These are phyloP conservation scores for Cynopterus brachyotis DNA, from an alignment of 2,113 vertebrate genomes.

Conservation along the genomic window DNA sequence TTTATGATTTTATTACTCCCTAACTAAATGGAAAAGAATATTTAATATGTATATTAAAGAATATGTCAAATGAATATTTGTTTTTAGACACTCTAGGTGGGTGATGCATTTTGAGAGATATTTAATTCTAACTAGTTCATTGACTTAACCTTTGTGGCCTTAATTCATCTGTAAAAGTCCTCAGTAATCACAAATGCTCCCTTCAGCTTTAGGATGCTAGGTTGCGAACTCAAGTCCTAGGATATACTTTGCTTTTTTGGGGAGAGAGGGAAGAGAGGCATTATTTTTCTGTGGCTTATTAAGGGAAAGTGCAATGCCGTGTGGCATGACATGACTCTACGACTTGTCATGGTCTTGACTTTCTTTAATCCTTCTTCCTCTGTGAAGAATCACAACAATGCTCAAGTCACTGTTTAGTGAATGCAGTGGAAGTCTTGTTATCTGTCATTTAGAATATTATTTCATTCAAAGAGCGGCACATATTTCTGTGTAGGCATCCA, in stretches of 20 bases:
- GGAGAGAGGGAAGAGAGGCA: too few species aligned
- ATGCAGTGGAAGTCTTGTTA: not conserved
- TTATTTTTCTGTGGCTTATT: conserved; percentile 21
- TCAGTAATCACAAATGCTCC: not conserved
- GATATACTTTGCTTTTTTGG: not conserved
- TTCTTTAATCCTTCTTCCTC: not conserved
- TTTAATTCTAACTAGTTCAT: conserved; percentile 25
- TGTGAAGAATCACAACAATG: not conserved
- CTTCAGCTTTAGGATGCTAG: conserved; percentile 40
- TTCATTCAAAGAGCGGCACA: not conserved
- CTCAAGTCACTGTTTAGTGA: not conserved
- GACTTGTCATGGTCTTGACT: not conserved
- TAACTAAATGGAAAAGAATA: conserved; percentile 29
- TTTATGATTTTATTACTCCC: conserved; percentile 39
- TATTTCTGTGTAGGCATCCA: not conserved
- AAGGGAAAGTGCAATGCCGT: not conserved
- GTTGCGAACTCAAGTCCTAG: not conserved
- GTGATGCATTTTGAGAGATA: not conserved
- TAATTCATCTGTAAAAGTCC: conserved; percentile 20
- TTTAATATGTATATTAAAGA: not conserved
- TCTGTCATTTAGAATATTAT: not conserved
- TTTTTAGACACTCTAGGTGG: conserved; percentile 17
- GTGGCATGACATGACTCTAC: not conserved
- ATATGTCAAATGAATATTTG: not conserved
- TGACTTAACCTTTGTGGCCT: conserved; percentile 27